phyloP scores from a whole-genome alignment of 2,797 vertebrate genomes.

The Sitta carolinensis region DNA sequence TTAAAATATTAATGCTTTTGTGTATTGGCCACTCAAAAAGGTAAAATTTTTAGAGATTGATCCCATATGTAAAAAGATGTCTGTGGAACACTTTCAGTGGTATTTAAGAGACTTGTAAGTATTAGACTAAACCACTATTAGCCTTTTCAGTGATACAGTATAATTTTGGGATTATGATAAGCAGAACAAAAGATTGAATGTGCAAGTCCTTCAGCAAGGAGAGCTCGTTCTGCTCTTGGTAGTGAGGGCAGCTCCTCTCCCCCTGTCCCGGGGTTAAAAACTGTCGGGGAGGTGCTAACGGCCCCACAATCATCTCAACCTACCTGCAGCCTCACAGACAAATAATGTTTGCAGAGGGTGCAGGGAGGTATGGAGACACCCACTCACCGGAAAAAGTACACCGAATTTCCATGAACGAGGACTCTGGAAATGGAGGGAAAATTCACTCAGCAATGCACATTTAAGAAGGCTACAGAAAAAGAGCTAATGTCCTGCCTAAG shows the following conservation, averaged over 20 bases:
- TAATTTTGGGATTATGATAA: neutral
- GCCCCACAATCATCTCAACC: neutral
- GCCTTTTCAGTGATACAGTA: neutral
- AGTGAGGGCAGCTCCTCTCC: neutral
- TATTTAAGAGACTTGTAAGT: neutral
- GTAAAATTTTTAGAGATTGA: neutral
- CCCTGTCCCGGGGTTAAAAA: fast-evolving
- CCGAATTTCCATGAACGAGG: neutral
- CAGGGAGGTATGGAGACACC: neutral
- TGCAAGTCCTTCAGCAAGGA: neutral
- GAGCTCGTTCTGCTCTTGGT: neutral
- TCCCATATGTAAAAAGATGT: neutral
- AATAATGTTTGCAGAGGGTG: neutral
- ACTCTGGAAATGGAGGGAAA: neutral
- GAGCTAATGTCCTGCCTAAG: neutral
- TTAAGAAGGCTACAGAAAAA: neutral
- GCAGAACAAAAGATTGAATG: neutral
- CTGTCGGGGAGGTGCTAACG: neutral
- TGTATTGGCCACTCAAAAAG: neutral
- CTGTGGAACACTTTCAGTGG: neutral
- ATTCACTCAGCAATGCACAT: neutral
- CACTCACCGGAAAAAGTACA: neutral
- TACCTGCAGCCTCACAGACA: neutral
- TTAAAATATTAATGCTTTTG: neutral
- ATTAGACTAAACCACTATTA: neutral